A percentile compares a stretch with the other conserved stretches of the same genome.
These are phyloP conservation scores for Penaeus vannamei DNA, from an alignment of 1,140 invertebrate species.

Conservation along the genomic window DNA sequence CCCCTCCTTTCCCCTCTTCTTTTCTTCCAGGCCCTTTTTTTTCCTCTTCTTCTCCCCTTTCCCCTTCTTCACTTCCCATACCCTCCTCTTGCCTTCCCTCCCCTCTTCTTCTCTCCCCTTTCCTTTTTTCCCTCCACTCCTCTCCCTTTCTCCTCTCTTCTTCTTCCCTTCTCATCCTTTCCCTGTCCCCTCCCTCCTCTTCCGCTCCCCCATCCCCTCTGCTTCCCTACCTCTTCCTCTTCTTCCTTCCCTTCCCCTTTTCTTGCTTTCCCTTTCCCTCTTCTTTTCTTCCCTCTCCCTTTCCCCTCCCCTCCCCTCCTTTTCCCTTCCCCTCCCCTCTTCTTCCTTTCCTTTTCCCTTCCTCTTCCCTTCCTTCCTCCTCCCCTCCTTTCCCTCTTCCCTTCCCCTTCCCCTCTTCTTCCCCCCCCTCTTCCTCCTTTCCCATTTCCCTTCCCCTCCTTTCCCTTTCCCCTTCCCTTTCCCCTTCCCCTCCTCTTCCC, in stretches of 20 bases:
- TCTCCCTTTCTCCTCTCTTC: background rate
- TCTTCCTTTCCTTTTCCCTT: too few relatives aligned
- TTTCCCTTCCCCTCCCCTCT: too few relatives aligned
- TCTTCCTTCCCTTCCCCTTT: background rate
- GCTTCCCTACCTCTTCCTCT: background rate
- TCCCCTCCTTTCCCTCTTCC: too few relatives aligned
- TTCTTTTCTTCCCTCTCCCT: too few relatives aligned
- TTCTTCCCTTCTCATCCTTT: slow-evolving; percentile 13
- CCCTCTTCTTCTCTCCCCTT: background rate
- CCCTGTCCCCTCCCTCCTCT: background rate
- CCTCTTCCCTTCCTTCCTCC: too few relatives aligned
- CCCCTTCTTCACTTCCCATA: background rate
- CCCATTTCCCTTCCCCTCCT: too few relatives aligned
- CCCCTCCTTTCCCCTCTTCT: background rate
- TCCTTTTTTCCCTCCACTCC: background rate
- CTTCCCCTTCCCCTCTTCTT: too few relatives aligned
- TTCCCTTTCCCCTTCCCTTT: too few relatives aligned
- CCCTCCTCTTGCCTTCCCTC: background rate
- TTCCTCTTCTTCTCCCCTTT: background rate
- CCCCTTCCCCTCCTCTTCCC: too few relatives aligned
- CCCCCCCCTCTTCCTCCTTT: too few relatives aligned
- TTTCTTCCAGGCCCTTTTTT: background rate
- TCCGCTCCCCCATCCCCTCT: background rate
- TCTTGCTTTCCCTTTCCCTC: too few relatives aligned
- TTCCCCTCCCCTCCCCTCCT: too few relatives aligned